Percentiles rank a stretch among this genome's conserved stretches.
phyloP scores from a whole-genome alignment of 2,888 invertebrate species.

The Heteromurus nitidus region DNA sequence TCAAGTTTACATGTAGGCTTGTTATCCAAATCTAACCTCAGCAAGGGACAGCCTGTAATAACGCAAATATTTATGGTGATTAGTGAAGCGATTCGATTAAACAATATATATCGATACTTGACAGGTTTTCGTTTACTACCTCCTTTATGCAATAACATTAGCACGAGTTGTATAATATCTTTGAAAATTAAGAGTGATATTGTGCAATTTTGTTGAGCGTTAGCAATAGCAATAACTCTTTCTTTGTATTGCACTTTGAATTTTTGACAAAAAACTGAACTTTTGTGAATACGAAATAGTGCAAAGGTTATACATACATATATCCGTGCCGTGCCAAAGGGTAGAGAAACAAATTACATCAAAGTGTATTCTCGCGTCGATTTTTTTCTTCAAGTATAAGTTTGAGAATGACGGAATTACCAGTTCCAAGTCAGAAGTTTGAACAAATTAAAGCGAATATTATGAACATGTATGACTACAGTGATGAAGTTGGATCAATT shows the following conservation, averaged over 20 bases:
- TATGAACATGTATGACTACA: background rate
- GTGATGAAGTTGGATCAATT: no score
- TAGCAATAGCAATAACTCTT: no score
- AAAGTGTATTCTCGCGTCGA: no score
- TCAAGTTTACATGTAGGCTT: background rate
- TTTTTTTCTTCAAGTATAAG: no score
- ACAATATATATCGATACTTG: background rate
- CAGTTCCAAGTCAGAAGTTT: background rate
- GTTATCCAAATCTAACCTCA: background rate
- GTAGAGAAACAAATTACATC: background rate
- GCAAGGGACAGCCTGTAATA: background rate
- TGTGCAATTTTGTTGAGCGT: constrained; percentile 1
- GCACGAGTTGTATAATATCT: background rate
- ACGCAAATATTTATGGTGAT: background rate
- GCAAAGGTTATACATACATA: background rate
- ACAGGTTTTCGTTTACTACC: background rate
- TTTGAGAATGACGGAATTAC: background rate
- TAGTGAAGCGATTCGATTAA: background rate
- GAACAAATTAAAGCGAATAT: background rate
- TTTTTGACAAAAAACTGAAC: background rate
- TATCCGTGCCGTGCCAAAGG: no score
- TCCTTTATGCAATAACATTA: background rate
- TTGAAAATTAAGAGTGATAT: background rate
- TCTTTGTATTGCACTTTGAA: no score
- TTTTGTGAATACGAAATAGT: background rate